A percentile compares a stretch with the other conserved stretches of the same genome.
Evolutionary conservation across 2,113 vertebrate genomes (phyloP).

Genomic region (Neotragus moschatus): DNA sequence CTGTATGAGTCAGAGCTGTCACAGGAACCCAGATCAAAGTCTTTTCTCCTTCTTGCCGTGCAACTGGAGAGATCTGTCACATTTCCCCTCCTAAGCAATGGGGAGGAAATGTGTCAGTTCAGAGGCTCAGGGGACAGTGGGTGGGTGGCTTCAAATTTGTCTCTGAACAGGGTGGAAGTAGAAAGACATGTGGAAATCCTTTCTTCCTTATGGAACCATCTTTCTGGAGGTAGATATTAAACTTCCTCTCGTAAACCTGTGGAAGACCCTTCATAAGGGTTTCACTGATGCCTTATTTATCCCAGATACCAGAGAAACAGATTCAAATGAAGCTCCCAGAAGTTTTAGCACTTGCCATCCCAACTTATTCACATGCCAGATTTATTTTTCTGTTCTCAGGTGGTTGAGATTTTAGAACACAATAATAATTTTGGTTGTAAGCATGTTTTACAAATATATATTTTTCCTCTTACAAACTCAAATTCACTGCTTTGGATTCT

Average conservation of each 20-base stretch:
- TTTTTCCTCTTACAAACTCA: constrained; percentile 33
- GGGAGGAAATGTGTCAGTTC: neutral
- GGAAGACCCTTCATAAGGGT: neutral
- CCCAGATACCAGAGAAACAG: neutral
- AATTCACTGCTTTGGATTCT: neutral
- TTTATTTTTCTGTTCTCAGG: neutral
- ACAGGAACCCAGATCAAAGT: neutral
- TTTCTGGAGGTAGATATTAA: neutral
- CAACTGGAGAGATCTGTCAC: neutral
- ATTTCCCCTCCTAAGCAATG: neutral
- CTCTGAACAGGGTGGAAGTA: neutral
- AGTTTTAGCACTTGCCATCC: neutral
- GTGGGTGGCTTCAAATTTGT: neutral
- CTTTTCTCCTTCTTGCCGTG: neutral
- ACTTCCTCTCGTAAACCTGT: neutral
- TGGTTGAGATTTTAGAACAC: neutral
- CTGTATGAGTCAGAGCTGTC: neutral
- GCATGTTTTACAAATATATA: neutral
- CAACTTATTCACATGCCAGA: neutral
- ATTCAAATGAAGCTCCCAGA: neutral
- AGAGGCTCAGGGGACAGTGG: neutral
- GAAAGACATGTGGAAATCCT: neutral
- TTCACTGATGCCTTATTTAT: neutral
- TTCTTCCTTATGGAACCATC: neutral
- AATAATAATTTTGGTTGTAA: neutral